Base-by-base conservation (phyloP, 2,113 vertebrate species). In the Asarcornis scutulata region DNA sequence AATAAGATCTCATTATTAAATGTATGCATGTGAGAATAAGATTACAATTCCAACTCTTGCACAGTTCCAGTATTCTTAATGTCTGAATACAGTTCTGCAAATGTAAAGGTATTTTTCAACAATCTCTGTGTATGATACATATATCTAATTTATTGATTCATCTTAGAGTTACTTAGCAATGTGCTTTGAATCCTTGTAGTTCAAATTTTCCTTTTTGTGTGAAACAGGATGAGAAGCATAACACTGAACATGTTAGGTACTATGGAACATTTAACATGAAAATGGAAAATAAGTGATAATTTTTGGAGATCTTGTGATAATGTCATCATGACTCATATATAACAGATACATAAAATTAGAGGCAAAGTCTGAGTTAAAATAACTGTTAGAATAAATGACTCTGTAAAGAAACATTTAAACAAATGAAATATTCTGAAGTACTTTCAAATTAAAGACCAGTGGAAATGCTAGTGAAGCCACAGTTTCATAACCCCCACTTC, bases 401-500 rank as follows among this genome's bases (percentile, higher is more conserved):
- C 29, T 52, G 34, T 83, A 94, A 93, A 59, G 10, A 95, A 83
- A 21, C 22, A 74, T 55, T 95, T 95, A 74, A 90, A 56, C 10
- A 84, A 88, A 78, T 60, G 15, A 91, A 91, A 82, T 88, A 78
- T 46, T 83, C 42, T 67, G 66, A 94, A 80, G 26, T 66, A 87
- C 22, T 78, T 75, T 76, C 50, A 91, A 76, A 88, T 44, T 76
- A 86, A 85, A 50, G 31, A 84, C 48, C 16, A 40, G 25, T n/a
- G 86, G 60, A 52, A 83, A 75, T 22, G 32, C 20, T 38, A 76
- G 34, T 26, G 58, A 88, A 76, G 48, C 22, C 56, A 71, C 44
- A 62, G 71, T 69, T 95, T 91, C 78, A 40, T 40, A 40, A 40
- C 40, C 12, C 40, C 40, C 40, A 40, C 40, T 40, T 40, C 40